Conservation (phyloP, 2,113 vertebrate genomes). For the Mustela lutreola region DNA sequence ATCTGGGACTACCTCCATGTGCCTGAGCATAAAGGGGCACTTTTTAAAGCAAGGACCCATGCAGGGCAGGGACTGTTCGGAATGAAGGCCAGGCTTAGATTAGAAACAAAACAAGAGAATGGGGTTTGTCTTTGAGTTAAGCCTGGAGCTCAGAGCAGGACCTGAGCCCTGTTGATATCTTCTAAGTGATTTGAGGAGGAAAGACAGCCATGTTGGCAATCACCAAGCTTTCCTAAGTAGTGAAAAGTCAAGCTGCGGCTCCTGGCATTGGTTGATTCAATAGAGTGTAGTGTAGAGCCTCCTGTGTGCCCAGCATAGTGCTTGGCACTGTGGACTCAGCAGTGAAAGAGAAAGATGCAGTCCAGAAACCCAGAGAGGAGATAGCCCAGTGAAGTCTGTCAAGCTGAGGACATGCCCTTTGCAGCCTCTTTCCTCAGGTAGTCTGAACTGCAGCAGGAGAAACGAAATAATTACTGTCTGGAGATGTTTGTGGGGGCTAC, state of each 20-base stretch:
- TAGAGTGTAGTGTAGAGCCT: background rate
- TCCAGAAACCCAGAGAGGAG: background rate
- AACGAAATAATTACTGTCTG: background rate
- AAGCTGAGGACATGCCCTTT: background rate
- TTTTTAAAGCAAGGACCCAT: background rate
- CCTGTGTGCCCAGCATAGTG: too few relatives aligned
- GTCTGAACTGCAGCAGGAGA: background rate
- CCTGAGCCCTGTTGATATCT: background rate
- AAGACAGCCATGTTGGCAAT: background rate
- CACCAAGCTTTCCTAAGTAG: background rate
- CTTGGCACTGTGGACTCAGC: background rate
- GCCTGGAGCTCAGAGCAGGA: background rate
- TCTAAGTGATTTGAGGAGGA: background rate
- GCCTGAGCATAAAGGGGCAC: background rate
- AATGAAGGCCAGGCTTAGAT: background rate
- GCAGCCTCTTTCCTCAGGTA: background rate
- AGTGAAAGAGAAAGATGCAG: background rate
- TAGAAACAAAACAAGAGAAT: slow-evolving; percentile 14
- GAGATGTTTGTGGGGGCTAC: background rate
- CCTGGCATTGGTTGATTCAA: background rate
- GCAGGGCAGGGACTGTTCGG: background rate
- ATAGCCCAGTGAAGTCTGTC: background rate
- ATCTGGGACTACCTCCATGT: background rate
- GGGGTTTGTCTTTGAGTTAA: background rate
- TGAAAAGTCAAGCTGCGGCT: background rate